Base-by-base conservation (phyloP, 2,797 vertebrate species). In the Brachyalestes nurse region DNA sequence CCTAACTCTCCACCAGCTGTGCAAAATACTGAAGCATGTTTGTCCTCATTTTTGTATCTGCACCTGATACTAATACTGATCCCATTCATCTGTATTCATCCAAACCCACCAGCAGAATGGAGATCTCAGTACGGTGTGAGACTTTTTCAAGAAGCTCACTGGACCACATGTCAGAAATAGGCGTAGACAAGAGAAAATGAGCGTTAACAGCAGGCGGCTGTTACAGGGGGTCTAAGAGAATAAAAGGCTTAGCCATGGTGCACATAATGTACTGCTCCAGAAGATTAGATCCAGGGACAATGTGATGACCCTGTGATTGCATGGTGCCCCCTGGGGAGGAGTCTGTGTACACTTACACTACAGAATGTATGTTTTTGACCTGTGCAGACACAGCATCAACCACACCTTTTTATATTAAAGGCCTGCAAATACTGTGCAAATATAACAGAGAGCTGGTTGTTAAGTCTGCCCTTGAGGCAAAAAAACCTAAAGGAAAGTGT, bases 221-320 rank as follows among this genome's bases (percentile, higher is more conserved):
- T 71, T 53, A 38, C 23, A 42, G 45, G 17, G 61, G 40, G 69
- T 13, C 77, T 78, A 17, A 60, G 70, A 61, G 55, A 78, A 78
- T 78, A 55, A 60, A 78, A 78, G 76, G 57, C 53, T 80, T 75
- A 67, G 51, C 49, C 73, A 60, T 69, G 55, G 61, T 38, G 64
- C 61, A 76, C 47, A 79, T 76, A 73, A 65, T 57, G 72, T 28
- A 73, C 23, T 42, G 45, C 51, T 80, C n/a, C 17, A 60, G 76
- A 55, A 64, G 64, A 77, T 77, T 71, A 72, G 78, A 64, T 55
- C 61, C 34, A 57, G 47, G 53, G 66, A 72, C 73, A 67, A 51
- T 45, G 25, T n/a, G n/a, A n/a, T 61, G 40, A 42, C 38, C 57
- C 62, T 71, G 34, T 53, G 67, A 77, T 77, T 83, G 64, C 75